These are phyloP conservation scores for Amphiprion percula DNA, from an alignment of 2,113 vertebrate species.

Conservation along the genomic window DNA sequence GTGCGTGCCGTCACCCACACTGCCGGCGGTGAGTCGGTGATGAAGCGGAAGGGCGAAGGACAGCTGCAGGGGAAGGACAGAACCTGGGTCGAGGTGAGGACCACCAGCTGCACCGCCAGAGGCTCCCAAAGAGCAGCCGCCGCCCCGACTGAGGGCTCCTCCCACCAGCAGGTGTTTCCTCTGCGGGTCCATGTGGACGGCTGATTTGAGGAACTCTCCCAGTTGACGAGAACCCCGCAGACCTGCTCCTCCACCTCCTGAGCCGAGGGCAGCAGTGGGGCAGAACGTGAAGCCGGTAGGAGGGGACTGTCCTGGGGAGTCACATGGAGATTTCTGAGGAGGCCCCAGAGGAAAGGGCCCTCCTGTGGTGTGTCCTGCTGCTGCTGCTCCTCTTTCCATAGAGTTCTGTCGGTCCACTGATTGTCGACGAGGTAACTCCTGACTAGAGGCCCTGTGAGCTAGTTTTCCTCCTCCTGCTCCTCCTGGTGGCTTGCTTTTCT, in stretches of 20 bases:
- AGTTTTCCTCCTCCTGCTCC: slow-evolving; percentile 83
- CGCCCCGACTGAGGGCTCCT: slow-evolving; percentile 81
- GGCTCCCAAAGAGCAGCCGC: slow-evolving; percentile 75
- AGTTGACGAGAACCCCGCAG: slow-evolving; percentile 92
- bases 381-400: slow-evolving; percentile 86
- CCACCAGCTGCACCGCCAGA: slow-evolving; percentile 60
- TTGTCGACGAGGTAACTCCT: slow-evolving; percentile 91
- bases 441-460: slow-evolving; percentile 87
- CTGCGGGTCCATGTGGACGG: slow-evolving; percentile 93
- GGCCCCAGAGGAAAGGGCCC: slow-evolving; percentile 71
- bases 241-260: slow-evolving; percentile 68
- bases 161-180: slow-evolving; percentile 89
- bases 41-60: slow-evolving; percentile 84
- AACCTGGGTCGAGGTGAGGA: slow-evolving; percentile 87
- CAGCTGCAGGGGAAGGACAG: slow-evolving; percentile 79
- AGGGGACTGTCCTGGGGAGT: slow-evolving; percentile 93
- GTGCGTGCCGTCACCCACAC: slow-evolving; percentile 67
- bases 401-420: slow-evolving; percentile 96
- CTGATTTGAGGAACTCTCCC: slow-evolving; percentile 96
- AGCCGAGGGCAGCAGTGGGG: slow-evolving; percentile 82
- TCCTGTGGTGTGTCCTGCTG: slow-evolving; percentile 36
- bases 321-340: slow-evolving; percentile 88
- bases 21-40: slow-evolving; percentile 85
- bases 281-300: slow-evolving; percentile 92
- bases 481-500: slow-evolving; percentile 85